A percentile compares a stretch with the other conserved stretches of the same genome.
Evolutionary conservation across 2,113 vertebrate species (phyloP).

Genomic region (Balaeniceps rex): DNA sequence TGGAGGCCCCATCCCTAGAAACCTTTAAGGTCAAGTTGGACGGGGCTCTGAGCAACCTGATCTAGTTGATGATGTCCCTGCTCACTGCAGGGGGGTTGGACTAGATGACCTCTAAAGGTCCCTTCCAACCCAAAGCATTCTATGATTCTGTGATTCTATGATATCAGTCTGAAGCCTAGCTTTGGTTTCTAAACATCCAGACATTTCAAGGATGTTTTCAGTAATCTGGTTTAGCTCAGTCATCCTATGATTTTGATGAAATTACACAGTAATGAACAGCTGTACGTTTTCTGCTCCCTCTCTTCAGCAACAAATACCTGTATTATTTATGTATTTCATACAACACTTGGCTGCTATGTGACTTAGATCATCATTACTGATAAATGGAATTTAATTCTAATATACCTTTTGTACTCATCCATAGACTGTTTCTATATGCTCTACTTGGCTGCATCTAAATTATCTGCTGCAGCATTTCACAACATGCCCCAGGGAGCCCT

Average conservation of each 20-base stretch:
- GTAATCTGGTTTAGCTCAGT: not conserved
- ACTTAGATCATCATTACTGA: not conserved
- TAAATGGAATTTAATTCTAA: not conserved
- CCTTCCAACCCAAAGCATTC: too few relatives aligned
- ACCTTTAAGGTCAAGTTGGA: too few relatives aligned
- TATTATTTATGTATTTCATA: not conserved
- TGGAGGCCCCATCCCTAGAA: too few relatives aligned
- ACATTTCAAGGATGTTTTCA: not conserved
- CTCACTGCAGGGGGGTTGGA: too few relatives aligned
- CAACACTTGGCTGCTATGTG: not conserved
- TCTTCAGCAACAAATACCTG: not conserved
- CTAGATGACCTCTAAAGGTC: too few relatives aligned
- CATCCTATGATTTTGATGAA: not conserved
- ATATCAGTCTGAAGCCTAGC: not conserved
- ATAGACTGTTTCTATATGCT: not conserved
- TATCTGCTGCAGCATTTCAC: not conserved
- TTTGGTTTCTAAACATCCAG: not conserved
- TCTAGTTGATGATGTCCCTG: too few relatives aligned
- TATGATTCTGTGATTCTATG: too few relatives aligned
- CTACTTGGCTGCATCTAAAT: not conserved
- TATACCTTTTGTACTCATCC: not conserved
- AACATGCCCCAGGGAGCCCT: not conserved
- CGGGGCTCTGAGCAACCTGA: too few relatives aligned
- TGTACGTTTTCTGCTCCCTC: not conserved
- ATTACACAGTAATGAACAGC: not conserved